These are phyloP conservation scores for Macroramphosus scolopax DNA, from an alignment of 2,797 vertebrate species.

Conservation along the genomic window DNA sequence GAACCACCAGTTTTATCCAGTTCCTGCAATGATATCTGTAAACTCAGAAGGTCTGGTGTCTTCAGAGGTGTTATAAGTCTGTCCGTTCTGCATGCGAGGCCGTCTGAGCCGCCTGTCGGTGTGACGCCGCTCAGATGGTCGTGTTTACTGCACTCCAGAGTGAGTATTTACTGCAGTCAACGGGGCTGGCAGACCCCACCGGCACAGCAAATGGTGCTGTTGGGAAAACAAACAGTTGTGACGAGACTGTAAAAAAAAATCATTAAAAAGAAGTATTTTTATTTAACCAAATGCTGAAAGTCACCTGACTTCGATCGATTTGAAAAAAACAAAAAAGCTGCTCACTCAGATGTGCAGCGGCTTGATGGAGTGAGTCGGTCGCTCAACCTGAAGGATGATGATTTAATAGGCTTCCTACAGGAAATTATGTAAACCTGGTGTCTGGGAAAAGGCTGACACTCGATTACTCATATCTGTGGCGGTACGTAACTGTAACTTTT, in stretches of 20 bases:
- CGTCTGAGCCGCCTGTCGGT: constrained; percentile 31
- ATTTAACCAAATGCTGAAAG: constrained; percentile 12
- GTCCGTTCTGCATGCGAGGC: constrained; percentile 8
- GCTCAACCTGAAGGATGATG: constrained; percentile 53
- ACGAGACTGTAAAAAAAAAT: constrained; percentile 66
- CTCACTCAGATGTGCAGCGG: constrained; percentile 37
- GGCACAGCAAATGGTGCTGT: constrained; percentile 78
- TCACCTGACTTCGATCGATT: constrained; percentile 31
- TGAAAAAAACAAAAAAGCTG: constrained; percentile 26
- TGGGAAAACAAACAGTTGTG: constrained; percentile 77
- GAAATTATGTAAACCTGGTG: constrained; percentile 60
- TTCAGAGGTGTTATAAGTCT: background rate
- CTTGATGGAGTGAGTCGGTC: constrained; percentile 40
- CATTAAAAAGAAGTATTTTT: too few species aligned
- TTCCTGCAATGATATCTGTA: too few species aligned
- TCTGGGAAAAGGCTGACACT: constrained; percentile 59
- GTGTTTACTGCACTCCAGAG: constrained; percentile 69
- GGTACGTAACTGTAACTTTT: constrained; percentile 39
- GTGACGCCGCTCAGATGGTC: constrained; percentile 69
- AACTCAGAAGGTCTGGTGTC: too few species aligned
- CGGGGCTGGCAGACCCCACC: constrained; percentile 68
- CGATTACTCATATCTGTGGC: constrained; percentile 54
- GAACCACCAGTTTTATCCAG: too few species aligned
- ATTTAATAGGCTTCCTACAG: constrained; percentile 55
- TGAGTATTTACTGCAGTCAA: constrained; percentile 57